Base-by-base conservation (phyloP, 2,888 invertebrate genomes). In the Phyto melanocephala region DNA sequence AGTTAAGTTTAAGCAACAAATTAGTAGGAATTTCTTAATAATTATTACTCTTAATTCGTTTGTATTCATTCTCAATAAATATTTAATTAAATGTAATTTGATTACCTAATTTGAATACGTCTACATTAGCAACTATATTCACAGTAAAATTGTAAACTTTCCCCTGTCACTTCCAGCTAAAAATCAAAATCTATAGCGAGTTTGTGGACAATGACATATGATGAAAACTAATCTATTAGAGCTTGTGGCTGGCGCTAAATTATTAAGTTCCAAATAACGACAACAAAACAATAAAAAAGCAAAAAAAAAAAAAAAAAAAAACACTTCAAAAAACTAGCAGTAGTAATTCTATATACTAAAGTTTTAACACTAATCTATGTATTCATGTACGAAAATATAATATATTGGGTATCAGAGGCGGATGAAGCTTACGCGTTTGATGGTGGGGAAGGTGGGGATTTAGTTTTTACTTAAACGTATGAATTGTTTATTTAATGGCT, bases 181-280 rank as follows among this genome's bases (percentile, higher is more conserved):
- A 68, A 54, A 15, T 2, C 10, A 24, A 52, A 28, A 28, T 3
- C 17, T 67, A 40, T 22, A 22, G 15, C 4, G 22, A 11, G 5
- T 22, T 54, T 50, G 10, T 3, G 3, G 11, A 15, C 10, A 28
- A 8, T 28, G 15, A 15, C 5, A 7, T 63, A 47, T 50, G 47
- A 50, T 50, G 20, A 50, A 35, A 65, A 50, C 35, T 13, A 37
- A 17, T 65, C 50, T 35, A 65, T 65, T 65, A 10, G 6, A 33
- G 17, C 1, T 68, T 28, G 40, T 24, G n/a, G 10, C 56, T 67
- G 75, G 76, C 76, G 76, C 76, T 76, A 67, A 76, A 50, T 58
- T 17, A 76, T 56, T 75, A 75, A 45, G 24, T n/a, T 54, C 2
- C 17, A 42, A 70, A 50, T 33, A 3, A n/a, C n/a, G n/a, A n/a